A percentile compares a stretch with the other conserved stretches of the same genome.
Evolutionary conservation across 2,888 invertebrate species (phyloP).

Genomic region (Ormyrus labotus): DNA sequence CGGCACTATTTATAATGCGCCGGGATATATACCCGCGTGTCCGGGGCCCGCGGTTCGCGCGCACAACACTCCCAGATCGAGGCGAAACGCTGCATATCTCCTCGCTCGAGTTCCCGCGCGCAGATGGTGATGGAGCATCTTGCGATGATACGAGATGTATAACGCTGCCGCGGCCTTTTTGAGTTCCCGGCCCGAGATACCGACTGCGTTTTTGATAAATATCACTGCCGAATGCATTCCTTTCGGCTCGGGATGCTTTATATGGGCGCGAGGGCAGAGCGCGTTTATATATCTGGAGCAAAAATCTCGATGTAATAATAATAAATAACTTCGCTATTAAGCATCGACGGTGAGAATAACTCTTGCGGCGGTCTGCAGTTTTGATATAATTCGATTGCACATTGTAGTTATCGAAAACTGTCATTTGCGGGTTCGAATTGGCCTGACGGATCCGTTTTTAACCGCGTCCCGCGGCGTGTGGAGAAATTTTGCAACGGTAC

Average conservation of each 20-base stretch:
- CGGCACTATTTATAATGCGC: conserved; percentile 26
- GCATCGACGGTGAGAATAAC: conserved; percentile 5
- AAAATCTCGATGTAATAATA: conserved; percentile 36
- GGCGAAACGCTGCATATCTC: too few relatives aligned
- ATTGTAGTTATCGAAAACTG: conserved; percentile 10
- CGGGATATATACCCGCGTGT: neutral
- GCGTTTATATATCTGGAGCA: neutral
- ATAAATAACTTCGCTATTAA: conserved; percentile 34
- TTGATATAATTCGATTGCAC: conserved; percentile 8
- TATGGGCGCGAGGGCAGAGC: neutral
- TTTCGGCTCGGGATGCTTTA: conserved; percentile 8
- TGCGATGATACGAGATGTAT: conserved; percentile 2
- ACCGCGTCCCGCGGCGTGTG: too few relatives aligned
- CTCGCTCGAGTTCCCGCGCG: neutral
- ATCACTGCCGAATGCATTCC: conserved; percentile 32
- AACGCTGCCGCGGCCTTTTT: neutral
- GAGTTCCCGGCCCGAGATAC: neutral
- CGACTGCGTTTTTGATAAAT: conserved; percentile 18
- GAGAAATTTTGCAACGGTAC: too few relatives aligned
- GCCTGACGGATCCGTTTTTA: too few relatives aligned
- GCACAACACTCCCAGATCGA: neutral
- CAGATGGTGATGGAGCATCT: neutral
- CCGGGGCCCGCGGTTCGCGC: too few relatives aligned
- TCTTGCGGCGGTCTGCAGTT: neutral
- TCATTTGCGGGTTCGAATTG: neutral